Base-by-base conservation (phyloP, 2,113 vertebrate species). In the Chauna torquata region DNA sequence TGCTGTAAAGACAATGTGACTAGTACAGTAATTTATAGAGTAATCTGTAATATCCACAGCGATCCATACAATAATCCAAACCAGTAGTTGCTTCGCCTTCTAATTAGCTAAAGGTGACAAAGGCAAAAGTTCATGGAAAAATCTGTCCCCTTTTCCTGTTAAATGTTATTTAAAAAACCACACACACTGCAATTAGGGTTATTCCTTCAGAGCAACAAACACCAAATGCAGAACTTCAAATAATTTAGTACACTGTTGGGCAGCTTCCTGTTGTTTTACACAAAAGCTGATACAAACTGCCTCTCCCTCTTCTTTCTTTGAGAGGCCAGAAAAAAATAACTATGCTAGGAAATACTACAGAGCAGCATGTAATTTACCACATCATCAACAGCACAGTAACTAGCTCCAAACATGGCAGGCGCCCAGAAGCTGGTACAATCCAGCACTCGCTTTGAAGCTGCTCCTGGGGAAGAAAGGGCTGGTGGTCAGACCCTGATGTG, bases 381-480 rank as follows among this genome's bases (percentile, higher is more conserved):
- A 22, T 19, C 27, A 47, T 20, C 40, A 78, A 45, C 38, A 52
- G 24, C 15, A 30, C 5, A 22, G 18, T 30, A 50, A 54, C 14
- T 34, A 77, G 34, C 14, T n/a, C 32, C 0, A 1, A 42, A 14
- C 38, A 71, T 52, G 36, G 30, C 0, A 82, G 44, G 11, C 24
- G 10, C 19, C 61, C 45, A 22, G 62, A 59, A 86, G 11, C 8
- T 32, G 45, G 25, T 34, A 54, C 59, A 68, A 79, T 44, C 47
- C 36, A 79, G 28, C 34, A 20, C 6, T 4, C 16, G 4, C 34
- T 45, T 40, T 58, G 36, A 84, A 84, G 38, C 13, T 54, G 9
- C 57, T 44, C 12, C 15, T 0, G 0, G 24, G 30, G 5, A 49
- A 4, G 36, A 62, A 42, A 76, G 40, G 44, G 52, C n/a, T 62